Percentiles rank a stretch among this genome's conserved stretches.
Evolutionary conservation across 2,113 vertebrate species (phyloP).

Genomic region (Chinchilla lanigera): DNA sequence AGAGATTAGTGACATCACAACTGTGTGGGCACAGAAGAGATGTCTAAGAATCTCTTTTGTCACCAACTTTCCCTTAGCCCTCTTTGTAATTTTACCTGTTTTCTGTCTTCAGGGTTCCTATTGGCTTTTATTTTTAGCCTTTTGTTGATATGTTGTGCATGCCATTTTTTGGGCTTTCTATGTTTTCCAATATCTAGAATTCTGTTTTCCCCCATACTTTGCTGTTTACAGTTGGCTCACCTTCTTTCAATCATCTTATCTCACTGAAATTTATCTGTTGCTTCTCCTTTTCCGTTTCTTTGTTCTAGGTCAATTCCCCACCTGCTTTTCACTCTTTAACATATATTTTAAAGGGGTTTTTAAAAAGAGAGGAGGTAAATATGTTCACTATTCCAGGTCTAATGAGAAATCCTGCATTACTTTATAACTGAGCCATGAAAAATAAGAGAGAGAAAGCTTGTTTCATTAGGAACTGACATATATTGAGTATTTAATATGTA

Average conservation of each 20-base stretch:
- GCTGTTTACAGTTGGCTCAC: not conserved
- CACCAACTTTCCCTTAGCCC: not conserved
- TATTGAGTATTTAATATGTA: not conserved
- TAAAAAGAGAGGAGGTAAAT: not conserved
- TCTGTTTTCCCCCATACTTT: not conserved
- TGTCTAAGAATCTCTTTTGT: not conserved
- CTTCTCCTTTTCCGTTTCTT: not conserved
- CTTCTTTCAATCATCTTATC: not conserved
- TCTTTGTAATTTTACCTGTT: not conserved
- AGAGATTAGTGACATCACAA: not conserved
- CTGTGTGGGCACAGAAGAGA: not conserved
- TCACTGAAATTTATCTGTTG: not conserved
- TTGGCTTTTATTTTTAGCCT: not conserved
- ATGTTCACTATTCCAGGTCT: not conserved
- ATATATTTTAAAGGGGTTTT: not conserved
- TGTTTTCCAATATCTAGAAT: not conserved
- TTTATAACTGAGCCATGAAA: not conserved
- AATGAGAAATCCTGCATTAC: not conserved
- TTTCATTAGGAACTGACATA: not conserved
- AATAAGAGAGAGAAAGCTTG: not conserved
- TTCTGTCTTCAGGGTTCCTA: not conserved
- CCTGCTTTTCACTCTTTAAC: not conserved
- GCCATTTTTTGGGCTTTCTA: not conserved
- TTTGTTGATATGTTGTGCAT: not conserved
- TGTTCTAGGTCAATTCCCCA: accelerated